phyloP scores from a whole-genome alignment of 2,797 vertebrate species.

The Sciurus vulgaris region DNA sequence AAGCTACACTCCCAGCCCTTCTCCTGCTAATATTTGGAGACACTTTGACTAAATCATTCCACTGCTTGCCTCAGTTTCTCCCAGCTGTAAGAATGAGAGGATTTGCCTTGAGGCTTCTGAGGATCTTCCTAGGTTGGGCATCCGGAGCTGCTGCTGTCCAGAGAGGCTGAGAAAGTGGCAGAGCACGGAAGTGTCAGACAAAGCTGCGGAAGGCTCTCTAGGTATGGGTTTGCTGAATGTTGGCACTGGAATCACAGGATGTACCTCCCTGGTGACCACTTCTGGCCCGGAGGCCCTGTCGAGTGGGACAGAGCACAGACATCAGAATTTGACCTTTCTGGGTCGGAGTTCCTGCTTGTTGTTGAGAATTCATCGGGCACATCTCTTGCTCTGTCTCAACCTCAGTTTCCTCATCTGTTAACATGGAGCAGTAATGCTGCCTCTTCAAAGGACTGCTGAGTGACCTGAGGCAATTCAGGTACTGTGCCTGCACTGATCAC shows the following conservation, averaged over 20 bases:
- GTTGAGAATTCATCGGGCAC: not conserved
- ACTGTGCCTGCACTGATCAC: not conserved
- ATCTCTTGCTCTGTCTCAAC: not conserved
- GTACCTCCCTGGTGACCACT: accelerated
- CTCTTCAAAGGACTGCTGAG: not conserved
- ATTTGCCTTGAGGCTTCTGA: not conserved
- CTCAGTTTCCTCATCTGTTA: not conserved
- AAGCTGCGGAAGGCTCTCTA: not conserved
- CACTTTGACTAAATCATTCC: not conserved
- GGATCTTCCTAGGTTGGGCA: not conserved
- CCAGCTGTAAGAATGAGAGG: not conserved
- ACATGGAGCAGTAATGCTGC: not conserved
- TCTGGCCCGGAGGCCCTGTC: not conserved
- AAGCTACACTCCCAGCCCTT: no score
- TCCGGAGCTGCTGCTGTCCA: not conserved
- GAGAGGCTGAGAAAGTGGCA: not conserved
- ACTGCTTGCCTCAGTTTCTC: not conserved
- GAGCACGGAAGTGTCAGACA: accelerated
- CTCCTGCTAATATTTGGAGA: not conserved
- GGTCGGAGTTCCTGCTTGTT: not conserved
- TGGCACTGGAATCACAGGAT: accelerated
- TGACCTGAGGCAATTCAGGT: accelerated
- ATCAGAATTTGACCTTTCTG: not conserved
- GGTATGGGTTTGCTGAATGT: not conserved
- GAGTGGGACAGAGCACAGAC: not conserved